phyloP scores from a whole-genome alignment of 1,140 invertebrate genomes.

The Maniola jurtina region DNA sequence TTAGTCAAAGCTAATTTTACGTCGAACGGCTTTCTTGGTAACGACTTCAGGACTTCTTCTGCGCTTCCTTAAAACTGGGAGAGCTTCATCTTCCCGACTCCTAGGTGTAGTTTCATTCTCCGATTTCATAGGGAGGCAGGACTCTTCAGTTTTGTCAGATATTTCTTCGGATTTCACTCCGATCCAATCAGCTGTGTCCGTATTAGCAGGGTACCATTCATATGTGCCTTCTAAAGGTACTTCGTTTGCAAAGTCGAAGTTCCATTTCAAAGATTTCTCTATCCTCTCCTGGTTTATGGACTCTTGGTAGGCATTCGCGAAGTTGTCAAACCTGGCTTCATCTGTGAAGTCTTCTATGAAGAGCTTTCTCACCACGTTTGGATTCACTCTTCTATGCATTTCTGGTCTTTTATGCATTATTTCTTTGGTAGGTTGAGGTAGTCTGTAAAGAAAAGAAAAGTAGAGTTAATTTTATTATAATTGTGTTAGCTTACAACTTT shows the following conservation, averaged over 20 bases:
- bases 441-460: slow-evolving; percentile 46
- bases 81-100: slow-evolving; percentile 29
- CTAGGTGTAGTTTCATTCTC: slow-evolving; percentile 51
- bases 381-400: slow-evolving; percentile 43
- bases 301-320: slow-evolving; percentile 50
- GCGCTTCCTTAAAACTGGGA: slow-evolving; percentile 42
- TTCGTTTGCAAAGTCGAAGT: slow-evolving; percentile 60
- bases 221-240: slow-evolving; percentile 44
- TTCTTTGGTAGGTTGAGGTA: slow-evolving; percentile 47
- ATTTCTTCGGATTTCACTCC: slow-evolving; percentile 31
- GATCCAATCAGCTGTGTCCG: slow-evolving; percentile 36
- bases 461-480: not conserved
- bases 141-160: slow-evolving; percentile 27
- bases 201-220: slow-evolving; percentile 38
- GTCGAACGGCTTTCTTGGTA: slow-evolving; percentile 35
- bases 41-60: slow-evolving; percentile 32
- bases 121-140: slow-evolving; percentile 33
- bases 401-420: slow-evolving; percentile 41
- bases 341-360: slow-evolving; percentile 44
- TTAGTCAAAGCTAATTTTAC: slow-evolving; percentile 45
- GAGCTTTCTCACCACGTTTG: slow-evolving; percentile 45
- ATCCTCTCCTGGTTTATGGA: slow-evolving; percentile 34
- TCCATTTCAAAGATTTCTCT: slow-evolving; percentile 48
- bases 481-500: no score
- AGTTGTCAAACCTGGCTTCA: slow-evolving; percentile 49